These are phyloP conservation scores for Idaea biselata DNA, from an alignment of 2,888 invertebrate species.

Conservation along the genomic window DNA sequence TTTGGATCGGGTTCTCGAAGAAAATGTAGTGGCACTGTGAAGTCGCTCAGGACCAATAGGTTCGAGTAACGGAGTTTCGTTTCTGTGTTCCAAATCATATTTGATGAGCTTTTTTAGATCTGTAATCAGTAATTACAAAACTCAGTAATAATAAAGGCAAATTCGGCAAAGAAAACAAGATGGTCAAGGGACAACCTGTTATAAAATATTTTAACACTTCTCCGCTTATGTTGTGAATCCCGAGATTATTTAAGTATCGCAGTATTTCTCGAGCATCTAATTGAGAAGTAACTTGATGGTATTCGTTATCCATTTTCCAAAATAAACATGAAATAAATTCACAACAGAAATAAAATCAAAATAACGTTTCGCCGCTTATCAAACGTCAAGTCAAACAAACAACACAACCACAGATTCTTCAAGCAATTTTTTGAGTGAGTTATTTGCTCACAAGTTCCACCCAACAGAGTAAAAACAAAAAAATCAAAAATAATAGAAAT, in stretches of 20 bases:
- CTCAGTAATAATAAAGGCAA: not conserved
- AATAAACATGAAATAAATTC: not conserved
- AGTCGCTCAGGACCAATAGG: slow-evolving; percentile 61
- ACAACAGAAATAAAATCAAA: not conserved
- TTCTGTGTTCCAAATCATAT: slow-evolving; percentile 75
- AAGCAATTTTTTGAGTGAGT: not conserved
- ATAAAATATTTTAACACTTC: slow-evolving; percentile 89
- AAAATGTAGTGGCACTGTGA: slow-evolving; percentile 72
- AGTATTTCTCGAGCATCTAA: slow-evolving; percentile 88
- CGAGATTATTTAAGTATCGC: slow-evolving; percentile 86
- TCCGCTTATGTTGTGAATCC: slow-evolving; percentile 87
- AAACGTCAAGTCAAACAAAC: not conserved
- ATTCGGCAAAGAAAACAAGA: not conserved
- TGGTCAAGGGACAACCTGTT: slow-evolving; percentile 78
- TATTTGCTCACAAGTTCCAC: not conserved
- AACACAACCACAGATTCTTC: not conserved
- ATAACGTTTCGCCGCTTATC: not conserved
- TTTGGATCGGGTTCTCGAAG: slow-evolving; percentile 64
- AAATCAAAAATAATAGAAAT: not conserved
- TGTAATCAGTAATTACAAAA: slow-evolving; percentile 47
- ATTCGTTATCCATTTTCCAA: slow-evolving; percentile 46
- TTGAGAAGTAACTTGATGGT: slow-evolving; percentile 62
- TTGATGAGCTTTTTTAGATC: slow-evolving; percentile 85
- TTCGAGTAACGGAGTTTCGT: slow-evolving; percentile 42
- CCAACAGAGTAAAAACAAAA: not conserved